phyloP scores from a whole-genome alignment of 2,888 invertebrate species.

The Microctonus brassicae region DNA sequence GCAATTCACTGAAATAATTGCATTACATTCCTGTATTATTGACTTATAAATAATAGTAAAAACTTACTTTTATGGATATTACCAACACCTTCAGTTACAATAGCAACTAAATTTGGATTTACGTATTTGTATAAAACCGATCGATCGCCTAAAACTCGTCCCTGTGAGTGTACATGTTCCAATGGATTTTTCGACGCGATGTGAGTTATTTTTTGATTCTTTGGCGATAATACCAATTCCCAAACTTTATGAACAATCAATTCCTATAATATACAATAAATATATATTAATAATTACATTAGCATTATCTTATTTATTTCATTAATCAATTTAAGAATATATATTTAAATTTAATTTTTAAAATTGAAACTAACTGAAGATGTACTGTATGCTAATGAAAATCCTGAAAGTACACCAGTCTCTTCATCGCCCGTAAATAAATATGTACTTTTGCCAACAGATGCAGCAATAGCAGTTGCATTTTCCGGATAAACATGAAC shows the following conservation, averaged over 20 bases:
- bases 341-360: no score
- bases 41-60: neutral
- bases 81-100: conserved; percentile 84
- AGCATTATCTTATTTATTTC: no score
- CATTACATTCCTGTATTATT: no score
- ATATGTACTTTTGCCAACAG: conserved; percentile 73
- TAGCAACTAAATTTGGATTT: conserved; percentile 95
- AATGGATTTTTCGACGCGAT: conserved; percentile 76
- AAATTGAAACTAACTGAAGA: conserved; percentile 58
- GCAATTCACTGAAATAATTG: no score
- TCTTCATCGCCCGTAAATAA: conserved; percentile 76
- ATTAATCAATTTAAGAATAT: no score
- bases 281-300: neutral
- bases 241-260: conserved; percentile 79
- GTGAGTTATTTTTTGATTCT: conserved; percentile 75
- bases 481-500: conserved; percentile 79
- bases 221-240: conserved; percentile 77
- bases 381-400: conserved; percentile 71
- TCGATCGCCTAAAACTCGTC: conserved; percentile 93
- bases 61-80: conserved; percentile 79
- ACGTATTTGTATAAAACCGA: conserved; percentile 98
- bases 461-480: conserved; percentile 71
- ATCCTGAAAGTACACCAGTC: conserved; percentile 76
- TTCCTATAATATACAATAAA: conserved; percentile 69
- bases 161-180: conserved; percentile 93